Percentiles rank a stretch among this genome's conserved stretches.
These are phyloP conservation scores for Limosa lapponica DNA, from an alignment of 2,797 vertebrate genomes.

Conservation along the genomic window DNA sequence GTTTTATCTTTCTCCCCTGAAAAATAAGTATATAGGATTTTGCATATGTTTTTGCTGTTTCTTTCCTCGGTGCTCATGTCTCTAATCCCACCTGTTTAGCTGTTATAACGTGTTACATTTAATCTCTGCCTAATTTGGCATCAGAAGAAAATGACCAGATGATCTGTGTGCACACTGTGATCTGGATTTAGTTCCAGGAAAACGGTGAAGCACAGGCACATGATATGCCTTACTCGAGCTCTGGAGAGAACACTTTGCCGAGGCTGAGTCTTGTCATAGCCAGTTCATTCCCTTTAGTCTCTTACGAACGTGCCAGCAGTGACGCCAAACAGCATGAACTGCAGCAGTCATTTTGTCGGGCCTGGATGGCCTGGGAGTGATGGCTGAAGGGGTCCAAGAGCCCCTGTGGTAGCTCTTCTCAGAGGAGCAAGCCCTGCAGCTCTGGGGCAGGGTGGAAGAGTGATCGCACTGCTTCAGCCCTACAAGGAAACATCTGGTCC, in stretches of 20 bases:
- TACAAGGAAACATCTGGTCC: background rate
- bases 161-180: background rate
- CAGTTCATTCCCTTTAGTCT: background rate
- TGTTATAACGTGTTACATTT: background rate
- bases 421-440: background rate
- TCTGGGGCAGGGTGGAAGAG: background rate
- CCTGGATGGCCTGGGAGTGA: background rate
- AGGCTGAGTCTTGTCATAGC: background rate
- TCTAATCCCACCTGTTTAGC: background rate
- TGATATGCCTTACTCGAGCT: background rate
- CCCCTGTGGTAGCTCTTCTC: rapidly evolving
- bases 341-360: background rate
- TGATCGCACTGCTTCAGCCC: background rate
- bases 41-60: background rate
- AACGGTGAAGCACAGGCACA: background rate
- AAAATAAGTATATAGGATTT: background rate
- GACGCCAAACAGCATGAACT: background rate
- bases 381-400: background rate
- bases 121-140: constrained; percentile 41
- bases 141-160: background rate
- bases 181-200: constrained; percentile 34
- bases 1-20: background rate
- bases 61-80: rapidly evolving
- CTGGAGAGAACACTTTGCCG: background rate
- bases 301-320: background rate